A percentile compares a stretch with the other conserved stretches of the same genome.
Conservation (phyloP, 2,797 vertebrate genomes). For the Harpagifer antarcticus region DNA sequence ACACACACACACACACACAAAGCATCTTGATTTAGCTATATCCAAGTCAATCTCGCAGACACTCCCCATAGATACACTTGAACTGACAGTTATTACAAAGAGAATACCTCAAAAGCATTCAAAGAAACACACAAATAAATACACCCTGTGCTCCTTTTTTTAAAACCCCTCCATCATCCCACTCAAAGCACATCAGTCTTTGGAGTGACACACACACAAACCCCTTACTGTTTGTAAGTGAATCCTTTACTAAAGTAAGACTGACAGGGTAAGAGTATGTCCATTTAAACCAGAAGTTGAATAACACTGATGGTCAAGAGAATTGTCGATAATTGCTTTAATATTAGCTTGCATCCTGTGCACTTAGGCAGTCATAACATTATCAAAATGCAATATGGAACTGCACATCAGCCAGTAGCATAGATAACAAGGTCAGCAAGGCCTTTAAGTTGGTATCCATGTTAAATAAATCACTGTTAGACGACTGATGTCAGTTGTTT, state of each 20-base stretch:
- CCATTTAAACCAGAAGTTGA: no score
- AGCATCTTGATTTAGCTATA: slow-evolving; percentile 30
- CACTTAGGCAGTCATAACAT: neutral
- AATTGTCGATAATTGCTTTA: neutral
- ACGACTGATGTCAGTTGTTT: no score
- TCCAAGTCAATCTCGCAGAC: slow-evolving; percentile 24
- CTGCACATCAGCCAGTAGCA: no score
- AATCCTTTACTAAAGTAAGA: neutral
- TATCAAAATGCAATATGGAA: neutral
- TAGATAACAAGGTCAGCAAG: neutral
- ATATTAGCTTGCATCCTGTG: neutral
- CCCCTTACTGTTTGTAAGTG: slow-evolving; percentile 23
- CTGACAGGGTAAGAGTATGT: no score
- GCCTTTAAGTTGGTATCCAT: neutral
- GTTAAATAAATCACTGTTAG: neutral
- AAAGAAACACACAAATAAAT: slow-evolving; percentile 13
- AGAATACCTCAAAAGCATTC: slow-evolving; percentile 44
- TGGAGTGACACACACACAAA: slow-evolving; percentile 25
- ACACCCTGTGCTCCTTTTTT: slow-evolving; percentile 12
- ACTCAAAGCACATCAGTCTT: slow-evolving; percentile 27
- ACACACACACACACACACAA: slow-evolving; percentile 1
- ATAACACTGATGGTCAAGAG: neutral
- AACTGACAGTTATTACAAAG: slow-evolving; percentile 58
- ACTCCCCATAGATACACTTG: slow-evolving; percentile 31
- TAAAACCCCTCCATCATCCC: slow-evolving; percentile 16